Base-by-base conservation (phyloP, 30 jellyfish, hydroid and myxozoan species). In the Aurelia aurita region DNA sequence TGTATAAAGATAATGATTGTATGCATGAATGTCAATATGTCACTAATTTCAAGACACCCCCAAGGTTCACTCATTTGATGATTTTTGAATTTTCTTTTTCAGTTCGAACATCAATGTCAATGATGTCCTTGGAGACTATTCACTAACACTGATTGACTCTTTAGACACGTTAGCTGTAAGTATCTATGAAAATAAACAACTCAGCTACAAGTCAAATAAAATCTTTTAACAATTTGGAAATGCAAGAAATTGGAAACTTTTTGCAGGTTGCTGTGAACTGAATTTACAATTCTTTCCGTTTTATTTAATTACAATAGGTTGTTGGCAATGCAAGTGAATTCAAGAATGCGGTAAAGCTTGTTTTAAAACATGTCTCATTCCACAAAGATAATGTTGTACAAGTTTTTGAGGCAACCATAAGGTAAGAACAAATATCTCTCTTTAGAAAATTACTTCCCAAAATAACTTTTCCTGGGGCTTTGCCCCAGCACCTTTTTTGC, bases 341-440 rank as follows among this genome's bases (percentile, higher is more conserved):
- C 90, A 85, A 83, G 77, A 49, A 55, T 77, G 99, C 99, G 0
- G 97, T 94, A 10, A 77, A 84, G 23, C 60, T 84, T 76, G 99
- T 94, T 4, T 18, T 79, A 44, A 28, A 63, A 2, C 72, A 88
- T 69, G 99, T 94, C 26, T 72, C 94, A 16, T 94, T 94, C 72
- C 91, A 94, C 47, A 75, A 82, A 75, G 95, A 88, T 77, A 94
- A 88, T 68, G 88, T 84, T 45, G 97, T 94, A 27, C 99, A 94
- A 84, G 97, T 94, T 18, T 94, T 94, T 88, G 99, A 94, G 70
- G 99, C 97, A 3, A 89, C 97, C 21, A 94, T 94, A n/a, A 91
- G 98, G 98, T 86, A 26, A 61, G 67, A 39, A 8, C 22, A 34
- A 4, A 13, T 27, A 55, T 10, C 51, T 74, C 32, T 5, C 2